Evolutionary conservation across 2,888 invertebrate genomes (phyloP).

Genomic region (Frankliniella fusca): DNA sequence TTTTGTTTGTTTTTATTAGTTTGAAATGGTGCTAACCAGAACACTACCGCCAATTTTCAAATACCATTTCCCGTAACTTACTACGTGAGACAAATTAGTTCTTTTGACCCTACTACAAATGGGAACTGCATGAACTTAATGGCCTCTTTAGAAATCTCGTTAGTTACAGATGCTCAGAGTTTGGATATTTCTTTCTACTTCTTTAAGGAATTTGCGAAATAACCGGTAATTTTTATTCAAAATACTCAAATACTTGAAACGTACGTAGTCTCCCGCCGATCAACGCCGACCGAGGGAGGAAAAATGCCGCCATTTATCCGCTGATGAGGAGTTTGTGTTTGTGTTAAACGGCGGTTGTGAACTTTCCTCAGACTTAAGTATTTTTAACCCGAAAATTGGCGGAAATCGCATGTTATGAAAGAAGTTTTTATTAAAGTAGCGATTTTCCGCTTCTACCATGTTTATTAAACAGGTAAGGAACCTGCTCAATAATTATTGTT

Average conservation of each 20-base stretch:
- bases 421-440: background rate
- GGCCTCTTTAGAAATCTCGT: background rate
- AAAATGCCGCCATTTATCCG: constrained; percentile 1
- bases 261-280: background rate
- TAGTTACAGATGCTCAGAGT: background rate
- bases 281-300: background rate
- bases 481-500: background rate
- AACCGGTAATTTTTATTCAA: background rate
- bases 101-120: too few species aligned
- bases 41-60: background rate
- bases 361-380: too few species aligned
- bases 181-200: background rate
- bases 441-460: background rate
- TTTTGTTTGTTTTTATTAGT: background rate
- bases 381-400: background rate
- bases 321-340: background rate
- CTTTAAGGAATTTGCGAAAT: background rate
- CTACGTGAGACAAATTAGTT: too few species aligned
- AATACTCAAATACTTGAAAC: background rate
- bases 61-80: background rate
- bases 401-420: background rate
- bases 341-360: background rate
- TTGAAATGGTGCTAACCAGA: background rate
- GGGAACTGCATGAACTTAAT: background rate
- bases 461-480: background rate